These are phyloP conservation scores for Peromyscus maniculatus DNA, from an alignment of 2,113 vertebrate species.

Conservation along the genomic window DNA sequence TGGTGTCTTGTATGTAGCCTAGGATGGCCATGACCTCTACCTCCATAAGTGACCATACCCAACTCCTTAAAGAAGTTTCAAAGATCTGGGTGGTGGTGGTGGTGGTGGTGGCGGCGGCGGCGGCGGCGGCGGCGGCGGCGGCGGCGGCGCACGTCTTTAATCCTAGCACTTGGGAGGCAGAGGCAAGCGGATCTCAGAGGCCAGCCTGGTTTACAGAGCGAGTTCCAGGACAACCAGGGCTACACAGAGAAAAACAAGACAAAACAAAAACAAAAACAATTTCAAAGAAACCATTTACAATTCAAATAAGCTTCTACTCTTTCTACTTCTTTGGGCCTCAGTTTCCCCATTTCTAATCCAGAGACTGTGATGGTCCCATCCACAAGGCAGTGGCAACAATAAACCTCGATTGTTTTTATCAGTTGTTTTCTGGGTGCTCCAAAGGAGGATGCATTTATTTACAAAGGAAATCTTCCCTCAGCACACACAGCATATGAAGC, in stretches of 20 bases:
- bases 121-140: too few relatives aligned
- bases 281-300: background rate
- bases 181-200: background rate
- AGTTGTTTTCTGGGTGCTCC: background rate
- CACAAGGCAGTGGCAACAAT: background rate
- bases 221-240: background rate
- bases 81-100: background rate
- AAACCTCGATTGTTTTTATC: background rate
- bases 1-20: background rate
- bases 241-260: background rate
- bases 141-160: background rate
- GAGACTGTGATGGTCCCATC: too few relatives aligned
- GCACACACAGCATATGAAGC: background rate
- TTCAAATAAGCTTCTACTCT: background rate
- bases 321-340: background rate
- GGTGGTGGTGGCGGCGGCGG: background rate
- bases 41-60: background rate
- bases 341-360: background rate
- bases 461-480: background rate
- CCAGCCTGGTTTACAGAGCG: background rate
- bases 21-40: background rate
- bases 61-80: background rate
- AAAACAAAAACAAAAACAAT: background rate
- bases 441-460: background rate
- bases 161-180: background rate